Percentiles rank a stretch among this genome's conserved stretches.
phyloP scores from a whole-genome alignment of 1,140 invertebrate genomes.

The Calliphora vicina region DNA sequence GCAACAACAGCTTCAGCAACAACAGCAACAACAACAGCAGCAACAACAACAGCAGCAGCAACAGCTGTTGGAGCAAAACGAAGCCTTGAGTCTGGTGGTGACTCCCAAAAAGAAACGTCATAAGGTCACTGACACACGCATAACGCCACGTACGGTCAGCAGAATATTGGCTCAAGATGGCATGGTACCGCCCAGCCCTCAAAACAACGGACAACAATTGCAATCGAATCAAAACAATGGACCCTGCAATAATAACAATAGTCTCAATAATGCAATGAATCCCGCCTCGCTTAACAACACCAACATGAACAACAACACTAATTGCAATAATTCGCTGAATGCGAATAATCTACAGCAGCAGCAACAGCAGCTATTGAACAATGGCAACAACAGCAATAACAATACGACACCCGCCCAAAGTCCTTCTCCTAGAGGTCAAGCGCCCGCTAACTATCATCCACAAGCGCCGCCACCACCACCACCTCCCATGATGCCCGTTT shows the following conservation, averaged over 20 bases:
- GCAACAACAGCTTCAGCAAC: slow-evolving; percentile 56
- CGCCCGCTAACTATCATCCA: slow-evolving; percentile 65
- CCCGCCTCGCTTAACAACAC: slow-evolving; percentile 24
- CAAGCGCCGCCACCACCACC: slow-evolving; percentile 71
- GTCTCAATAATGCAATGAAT: slow-evolving; percentile 20
- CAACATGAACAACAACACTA: slow-evolving; percentile 34
- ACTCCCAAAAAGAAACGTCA: slow-evolving; percentile 95
- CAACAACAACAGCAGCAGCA: slow-evolving; percentile 67
- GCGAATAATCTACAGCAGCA: slow-evolving; percentile 1
- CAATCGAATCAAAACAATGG: slow-evolving; percentile 30
- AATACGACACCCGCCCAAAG: slow-evolving; percentile 64
- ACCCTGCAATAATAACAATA: slow-evolving; percentile 26
- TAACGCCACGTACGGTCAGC: slow-evolving; percentile 89
- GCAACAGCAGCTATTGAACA: slow-evolving; percentile 43
- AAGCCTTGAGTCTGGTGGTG: slow-evolving; percentile 91
- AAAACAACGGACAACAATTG: slow-evolving; percentile 49
- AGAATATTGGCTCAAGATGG: slow-evolving; percentile 84
- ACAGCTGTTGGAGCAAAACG: slow-evolving; percentile 80
- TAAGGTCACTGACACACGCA: slow-evolving; percentile 95
- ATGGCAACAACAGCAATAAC: slow-evolving; percentile 49
- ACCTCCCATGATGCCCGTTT: slow-evolving; percentile 69
- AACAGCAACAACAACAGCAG: slow-evolving; percentile 55
- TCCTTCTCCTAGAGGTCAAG: slow-evolving; percentile 73
- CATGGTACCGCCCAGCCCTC: slow-evolving; percentile 68
- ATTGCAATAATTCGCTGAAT: slow-evolving; percentile 37